Base-by-base conservation (phyloP, 2,797 vertebrate genomes). In the Anguilla obscura region DNA sequence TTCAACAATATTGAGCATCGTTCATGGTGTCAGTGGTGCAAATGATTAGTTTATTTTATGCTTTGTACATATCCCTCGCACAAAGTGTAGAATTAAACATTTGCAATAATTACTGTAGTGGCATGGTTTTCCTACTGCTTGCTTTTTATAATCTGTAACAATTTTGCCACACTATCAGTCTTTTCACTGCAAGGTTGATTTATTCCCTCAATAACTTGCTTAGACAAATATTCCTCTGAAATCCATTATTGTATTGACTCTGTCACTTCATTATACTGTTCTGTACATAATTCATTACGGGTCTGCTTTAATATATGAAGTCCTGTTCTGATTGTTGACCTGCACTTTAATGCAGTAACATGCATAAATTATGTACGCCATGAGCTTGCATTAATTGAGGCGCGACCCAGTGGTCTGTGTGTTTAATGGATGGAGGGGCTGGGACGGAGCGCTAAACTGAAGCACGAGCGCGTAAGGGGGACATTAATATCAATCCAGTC, bases 331-430 rank as follows among this genome's bases (percentile, higher is more conserved):
- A 63, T 63, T 85, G 84, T 66, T 85, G 84, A 85, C 84, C 84
- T 85, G 50, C 33, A 40, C 84, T 40, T 60, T 40, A 60, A 36
- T 85, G 84, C 56, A 60, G 54, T 36, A 45, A 85, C 56, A 63
- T 63, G 56, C 33, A 60, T 85, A 66, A 82, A 85, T 85, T 63
- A 63, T 85, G 84, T 85, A 56, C 16, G 52, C 21, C 54, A 54
- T 85, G 84, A 63, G 56, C 33, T 60, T 85, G 54, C 84, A 63
- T 85, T 85, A 85, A 85, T 60, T 85, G 84, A 18, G 84, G 54
- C 84, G 36, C 58, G 84, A 36, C 84, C 84, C 21, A 33, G 30
- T 16, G 30, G 54, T 63, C 56, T 66, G 84, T 85, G 27, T 40
- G 30, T 63, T 85, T 66, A 63, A 85, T 63, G 84, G 56, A 66